phyloP scores from a whole-genome alignment of 1,140 invertebrate species.

The Hyles euphorbiae region DNA sequence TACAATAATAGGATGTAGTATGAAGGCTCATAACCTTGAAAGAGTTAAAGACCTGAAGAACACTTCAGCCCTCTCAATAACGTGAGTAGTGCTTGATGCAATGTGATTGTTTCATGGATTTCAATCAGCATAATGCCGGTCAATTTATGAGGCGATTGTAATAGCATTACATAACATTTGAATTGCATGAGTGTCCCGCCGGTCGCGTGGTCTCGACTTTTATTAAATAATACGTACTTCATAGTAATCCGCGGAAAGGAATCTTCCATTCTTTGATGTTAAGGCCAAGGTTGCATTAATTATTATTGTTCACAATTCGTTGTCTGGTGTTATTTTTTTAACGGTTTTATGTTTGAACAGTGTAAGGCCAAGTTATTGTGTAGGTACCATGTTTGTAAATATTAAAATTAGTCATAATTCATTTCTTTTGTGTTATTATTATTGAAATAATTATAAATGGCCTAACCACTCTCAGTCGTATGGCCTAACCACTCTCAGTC shows the following conservation, averaged over 20 bases:
- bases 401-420: no score
- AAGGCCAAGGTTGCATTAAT: slow-evolving; percentile 14
- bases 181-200: slow-evolving; percentile 9
- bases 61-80: no score
- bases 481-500: no score
- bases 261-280: slow-evolving; percentile 40
- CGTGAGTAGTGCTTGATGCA: no score
- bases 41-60: no score
- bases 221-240: slow-evolving; percentile 27
- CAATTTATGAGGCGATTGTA: slow-evolving; percentile 1
- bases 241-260: slow-evolving; percentile 27
- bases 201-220: slow-evolving; percentile 8
- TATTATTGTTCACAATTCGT: slow-evolving; percentile 1
- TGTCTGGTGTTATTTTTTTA: background rate
- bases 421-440: no score
- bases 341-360: background rate
- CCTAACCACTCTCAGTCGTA: no score
- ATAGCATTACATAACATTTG: slow-evolving; percentile 15
- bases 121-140: background rate
- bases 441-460: no score
- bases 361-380: no score
- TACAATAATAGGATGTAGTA: no score
- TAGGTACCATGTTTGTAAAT: no score
- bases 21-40: no score
- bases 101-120: background rate